Base-by-base conservation (phyloP, 2,113 vertebrate species). In the Clarias batrachus region DNA sequence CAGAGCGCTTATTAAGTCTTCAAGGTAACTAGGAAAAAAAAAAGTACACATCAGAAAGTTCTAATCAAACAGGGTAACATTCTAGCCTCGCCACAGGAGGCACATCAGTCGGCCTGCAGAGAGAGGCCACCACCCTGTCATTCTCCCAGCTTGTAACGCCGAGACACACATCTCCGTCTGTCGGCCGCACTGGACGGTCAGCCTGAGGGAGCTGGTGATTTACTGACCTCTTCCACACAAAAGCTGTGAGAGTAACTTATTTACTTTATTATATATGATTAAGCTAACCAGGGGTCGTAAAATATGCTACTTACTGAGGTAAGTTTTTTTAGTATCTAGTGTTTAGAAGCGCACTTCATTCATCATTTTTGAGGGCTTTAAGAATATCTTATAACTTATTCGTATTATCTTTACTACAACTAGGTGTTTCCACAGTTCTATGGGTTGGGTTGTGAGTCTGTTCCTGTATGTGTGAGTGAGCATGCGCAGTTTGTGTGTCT, bases 101-200 rank as follows among this genome's bases (percentile, higher is more conserved):
- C 57, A 89, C 77, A 73, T 81, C 57, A 41, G n/a, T 41, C 59
- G 1, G 85, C 62, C 80, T 85, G 82, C 65, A 83, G 89, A 86
- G 86, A 86, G 48, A 83, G 77, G 73, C 85, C 78, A 82, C 76
- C 60, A 84, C 71, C 81, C 88, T 86, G 90, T 91, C 91, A 90
- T 91, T 82, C 70, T 93, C 93, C 83, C 93, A 93, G 91, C 93
- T 88, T 87, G 91, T 87, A 90, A 79, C 88, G 70, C 54, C 86
- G 84, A 71, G 78, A 89, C 83, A 90, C 83, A 89, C 89, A 87
- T 4, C 56, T 82, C 14, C 25, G 27, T 37, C 5, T 88, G 90
- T 90, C 16, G 25, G 48, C 84, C 86, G 84, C 89, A 90, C 86
- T 41, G 79, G 85, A 90, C 70, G 85, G 88, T 48, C 84, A 88